Conservation (phyloP, 2,797 vertebrate species). For the Sebastes hopkinsi region DNA sequence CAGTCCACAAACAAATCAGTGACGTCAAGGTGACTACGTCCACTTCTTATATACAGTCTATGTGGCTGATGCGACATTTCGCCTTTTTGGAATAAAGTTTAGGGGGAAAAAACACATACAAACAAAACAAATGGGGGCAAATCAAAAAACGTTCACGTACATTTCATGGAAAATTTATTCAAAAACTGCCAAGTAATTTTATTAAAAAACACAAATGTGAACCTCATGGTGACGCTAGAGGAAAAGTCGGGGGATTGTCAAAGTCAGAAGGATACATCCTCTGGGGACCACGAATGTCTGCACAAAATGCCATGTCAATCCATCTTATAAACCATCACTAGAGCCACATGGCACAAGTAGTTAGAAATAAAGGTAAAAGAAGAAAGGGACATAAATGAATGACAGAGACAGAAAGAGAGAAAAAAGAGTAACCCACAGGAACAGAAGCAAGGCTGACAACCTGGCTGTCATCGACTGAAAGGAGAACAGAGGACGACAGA, state of each 20-base stretch:
- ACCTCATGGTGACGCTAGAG: background rate
- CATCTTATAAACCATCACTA: background rate
- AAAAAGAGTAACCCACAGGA: background rate
- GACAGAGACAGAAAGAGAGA: background rate
- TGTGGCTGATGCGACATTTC: background rate
- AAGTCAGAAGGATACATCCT: background rate
- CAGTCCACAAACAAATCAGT: no score
- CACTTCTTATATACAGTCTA: no score
- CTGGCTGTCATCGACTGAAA: background rate
- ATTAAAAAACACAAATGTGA: background rate
- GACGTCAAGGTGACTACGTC: no score
- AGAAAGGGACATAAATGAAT: background rate
- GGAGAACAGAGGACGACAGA: background rate
- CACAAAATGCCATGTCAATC: background rate
- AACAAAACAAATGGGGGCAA: background rate
- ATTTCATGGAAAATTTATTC: background rate
- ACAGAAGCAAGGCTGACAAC: background rate
- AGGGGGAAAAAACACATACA: background rate
- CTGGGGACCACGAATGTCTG: background rate
- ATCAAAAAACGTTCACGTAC: background rate
- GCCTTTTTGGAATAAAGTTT: background rate
- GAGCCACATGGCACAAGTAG: background rate
- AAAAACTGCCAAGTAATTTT: accelerated
- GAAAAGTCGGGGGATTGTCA: background rate
- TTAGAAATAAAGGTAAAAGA: background rate